Evolutionary conservation across 1,140 invertebrate species (phyloP).

Genomic region (Zaprionus ornatus): DNA sequence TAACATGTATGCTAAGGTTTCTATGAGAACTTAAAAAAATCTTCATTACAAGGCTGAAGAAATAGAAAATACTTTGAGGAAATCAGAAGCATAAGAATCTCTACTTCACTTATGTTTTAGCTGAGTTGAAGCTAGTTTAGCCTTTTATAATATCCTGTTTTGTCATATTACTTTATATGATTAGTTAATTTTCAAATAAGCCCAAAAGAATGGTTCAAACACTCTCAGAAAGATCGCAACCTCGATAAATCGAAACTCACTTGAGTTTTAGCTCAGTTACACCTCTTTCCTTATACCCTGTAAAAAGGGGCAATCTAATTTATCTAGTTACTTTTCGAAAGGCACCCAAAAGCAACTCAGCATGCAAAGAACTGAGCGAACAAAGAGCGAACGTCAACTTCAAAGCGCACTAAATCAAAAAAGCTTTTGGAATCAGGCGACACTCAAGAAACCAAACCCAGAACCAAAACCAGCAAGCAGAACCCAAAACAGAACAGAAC

Average conservation of each 20-base stretch:
- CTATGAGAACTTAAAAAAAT: too few species aligned
- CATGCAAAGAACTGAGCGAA: conserved; percentile 25
- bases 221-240: not conserved
- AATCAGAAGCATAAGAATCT: too few species aligned
- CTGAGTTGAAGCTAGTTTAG: too few species aligned
- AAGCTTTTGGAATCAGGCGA: conserved; percentile 32
- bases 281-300: not conserved
- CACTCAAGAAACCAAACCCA: not conserved
- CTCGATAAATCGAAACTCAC: rapidly evolving
- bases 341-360: not conserved
- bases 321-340: not conserved
- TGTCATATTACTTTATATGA: too few species aligned
- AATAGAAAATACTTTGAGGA: too few species aligned
- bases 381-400: conserved; percentile 39
- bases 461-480: not conserved
- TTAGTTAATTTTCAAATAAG: too few species aligned
- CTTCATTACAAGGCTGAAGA: too few species aligned
- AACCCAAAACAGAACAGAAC: not conserved
- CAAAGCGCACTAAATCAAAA: conserved; percentile 54
- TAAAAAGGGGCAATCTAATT: not conserved
- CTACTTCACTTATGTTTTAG: too few species aligned
- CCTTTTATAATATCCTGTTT: too few species aligned
- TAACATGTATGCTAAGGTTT: too few species aligned
- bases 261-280: not conserved
- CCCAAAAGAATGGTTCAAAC: too few species aligned